Evolutionary conservation across 2,888 invertebrate species (phyloP).

Genomic region (Chironomus riparius): DNA sequence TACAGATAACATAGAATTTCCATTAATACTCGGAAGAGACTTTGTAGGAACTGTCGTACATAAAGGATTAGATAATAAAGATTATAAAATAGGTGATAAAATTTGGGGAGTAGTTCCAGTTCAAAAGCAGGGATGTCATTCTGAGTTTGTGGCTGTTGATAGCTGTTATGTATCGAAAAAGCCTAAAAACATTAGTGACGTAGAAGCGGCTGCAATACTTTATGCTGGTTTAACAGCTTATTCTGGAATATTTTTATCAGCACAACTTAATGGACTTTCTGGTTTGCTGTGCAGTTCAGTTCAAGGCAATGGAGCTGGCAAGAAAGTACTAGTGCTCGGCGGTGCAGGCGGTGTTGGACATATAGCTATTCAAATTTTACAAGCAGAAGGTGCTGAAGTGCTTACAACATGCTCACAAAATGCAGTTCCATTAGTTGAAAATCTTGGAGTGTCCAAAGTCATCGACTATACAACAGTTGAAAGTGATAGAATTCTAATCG

Average conservation of each 20-base stretch:
- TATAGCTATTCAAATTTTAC: slow-evolving; percentile 75
- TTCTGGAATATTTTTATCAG: slow-evolving; percentile 55
- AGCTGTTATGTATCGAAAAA: slow-evolving; percentile 53
- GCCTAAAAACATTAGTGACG: slow-evolving; percentile 51
- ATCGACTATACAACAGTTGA: slow-evolving; percentile 65
- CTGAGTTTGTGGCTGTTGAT: slow-evolving; percentile 60
- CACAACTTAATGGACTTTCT: slow-evolving; percentile 44
- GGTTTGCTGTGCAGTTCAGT: slow-evolving; percentile 36
- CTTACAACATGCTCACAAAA: slow-evolving; percentile 65
- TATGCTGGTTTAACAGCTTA: slow-evolving; percentile 83
- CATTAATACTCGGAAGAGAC: slow-evolving; percentile 81
- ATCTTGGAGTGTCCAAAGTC: slow-evolving; percentile 59
- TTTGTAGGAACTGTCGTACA: slow-evolving; percentile 75
- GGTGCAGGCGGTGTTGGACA: slow-evolving; percentile 89
- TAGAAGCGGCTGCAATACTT: slow-evolving; percentile 70
- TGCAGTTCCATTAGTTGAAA: slow-evolving; percentile 53
- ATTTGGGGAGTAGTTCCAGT: slow-evolving; percentile 86
- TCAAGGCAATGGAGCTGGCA: slow-evolving; percentile 37
- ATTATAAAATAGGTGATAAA: slow-evolving; percentile 56
- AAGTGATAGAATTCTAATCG: slow-evolving; percentile 37
- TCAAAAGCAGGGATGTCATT: slow-evolving; percentile 70
- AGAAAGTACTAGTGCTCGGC: slow-evolving; percentile 70
- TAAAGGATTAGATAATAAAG: slow-evolving; percentile 50
- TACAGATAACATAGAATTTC: slow-evolving; percentile 57
- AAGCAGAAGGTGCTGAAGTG: slow-evolving; percentile 54